Conservation (phyloP, 2,888 invertebrate species). For the Rhyacophila evoluta region DNA sequence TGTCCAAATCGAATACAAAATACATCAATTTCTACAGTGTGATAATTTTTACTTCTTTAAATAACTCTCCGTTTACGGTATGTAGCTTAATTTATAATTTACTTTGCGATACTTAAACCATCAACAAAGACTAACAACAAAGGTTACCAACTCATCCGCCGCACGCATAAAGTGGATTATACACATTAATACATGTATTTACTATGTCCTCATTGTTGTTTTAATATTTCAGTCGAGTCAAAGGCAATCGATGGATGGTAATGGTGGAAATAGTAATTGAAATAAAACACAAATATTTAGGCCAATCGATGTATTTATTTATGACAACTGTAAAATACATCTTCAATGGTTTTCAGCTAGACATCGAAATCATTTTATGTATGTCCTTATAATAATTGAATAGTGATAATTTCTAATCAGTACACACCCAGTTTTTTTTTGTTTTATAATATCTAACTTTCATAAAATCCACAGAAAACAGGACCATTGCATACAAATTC, state of each 20-base stretch:
- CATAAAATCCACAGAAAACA: not conserved
- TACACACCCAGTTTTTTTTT: slow-evolving; percentile 46
- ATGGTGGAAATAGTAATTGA: not conserved
- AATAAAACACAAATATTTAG: slow-evolving; percentile 36
- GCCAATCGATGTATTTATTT: slow-evolving; percentile 55
- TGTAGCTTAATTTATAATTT: too few relatives aligned
- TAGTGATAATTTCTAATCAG: slow-evolving; percentile 46
- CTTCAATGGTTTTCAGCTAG: slow-evolving; percentile 41
- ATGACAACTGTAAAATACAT: slow-evolving; percentile 48
- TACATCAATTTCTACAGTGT: too few relatives aligned
- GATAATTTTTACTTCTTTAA: too few relatives aligned
- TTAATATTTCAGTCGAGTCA: too few relatives aligned
- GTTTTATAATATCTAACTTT: slow-evolving; percentile 10
- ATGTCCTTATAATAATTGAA: slow-evolving; percentile 43
- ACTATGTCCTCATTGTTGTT: too few relatives aligned
- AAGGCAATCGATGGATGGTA: not conserved
- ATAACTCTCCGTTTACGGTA: too few relatives aligned
- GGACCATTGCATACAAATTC: not conserved
- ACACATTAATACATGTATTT: too few relatives aligned
- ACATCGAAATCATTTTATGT: slow-evolving; percentile 31
- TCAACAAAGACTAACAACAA: too few relatives aligned
- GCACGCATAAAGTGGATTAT: too few relatives aligned
- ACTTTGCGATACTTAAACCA: too few relatives aligned
- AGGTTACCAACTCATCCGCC: too few relatives aligned
- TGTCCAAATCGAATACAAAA: too few relatives aligned